These are phyloP conservation scores for Poeciliopsis turneri DNA, from an alignment of 2,797 vertebrate species.

Conservation along the genomic window DNA sequence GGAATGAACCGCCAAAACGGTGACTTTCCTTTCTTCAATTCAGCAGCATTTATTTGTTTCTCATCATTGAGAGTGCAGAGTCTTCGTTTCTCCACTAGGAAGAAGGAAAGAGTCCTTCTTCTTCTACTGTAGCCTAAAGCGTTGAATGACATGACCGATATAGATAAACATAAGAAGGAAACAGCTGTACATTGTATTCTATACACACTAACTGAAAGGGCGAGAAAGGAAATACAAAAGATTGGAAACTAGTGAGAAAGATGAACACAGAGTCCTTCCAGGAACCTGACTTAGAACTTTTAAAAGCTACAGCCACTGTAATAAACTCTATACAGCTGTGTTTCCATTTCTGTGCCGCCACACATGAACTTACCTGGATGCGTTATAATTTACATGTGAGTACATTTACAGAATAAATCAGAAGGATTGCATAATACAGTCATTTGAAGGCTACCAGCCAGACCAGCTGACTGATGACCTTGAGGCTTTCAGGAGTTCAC, in stretches of 20 bases:
- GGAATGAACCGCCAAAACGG: neutral
- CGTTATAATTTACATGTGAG: conserved; percentile 15
- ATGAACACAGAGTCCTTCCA: conserved; percentile 52
- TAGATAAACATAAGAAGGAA: conserved; percentile 68
- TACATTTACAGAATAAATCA: conserved; percentile 30
- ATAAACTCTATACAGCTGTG: conserved; percentile 9
- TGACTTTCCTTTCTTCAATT: conserved; percentile 22
- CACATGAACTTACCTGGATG: conserved; percentile 5
- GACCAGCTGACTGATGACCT: conserved; percentile 74
- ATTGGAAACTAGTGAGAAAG: conserved; percentile 63
- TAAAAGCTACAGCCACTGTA: conserved; percentile 16
- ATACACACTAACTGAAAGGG: conserved; percentile 84
- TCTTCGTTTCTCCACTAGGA: conserved; percentile 24
- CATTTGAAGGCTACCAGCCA: conserved; percentile 59
- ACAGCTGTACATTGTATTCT: conserved; percentile 89
- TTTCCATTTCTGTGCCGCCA: conserved; percentile 9
- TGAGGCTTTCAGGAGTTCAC: conserved; percentile 42
- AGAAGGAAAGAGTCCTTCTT: conserved; percentile 33
- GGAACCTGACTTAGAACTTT: conserved; percentile 23
- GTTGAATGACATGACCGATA: conserved; percentile 61
- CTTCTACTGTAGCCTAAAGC: conserved; percentile 44
- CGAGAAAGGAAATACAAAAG: conserved; percentile 84
- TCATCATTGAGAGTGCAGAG: conserved; percentile 21
- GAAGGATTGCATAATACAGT: conserved; percentile 57
- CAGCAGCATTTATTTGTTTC: conserved; percentile 32